Evolutionary conservation across 1,140 invertebrate genomes (phyloP).

Genomic region (Coboldia fuscipes): DNA sequence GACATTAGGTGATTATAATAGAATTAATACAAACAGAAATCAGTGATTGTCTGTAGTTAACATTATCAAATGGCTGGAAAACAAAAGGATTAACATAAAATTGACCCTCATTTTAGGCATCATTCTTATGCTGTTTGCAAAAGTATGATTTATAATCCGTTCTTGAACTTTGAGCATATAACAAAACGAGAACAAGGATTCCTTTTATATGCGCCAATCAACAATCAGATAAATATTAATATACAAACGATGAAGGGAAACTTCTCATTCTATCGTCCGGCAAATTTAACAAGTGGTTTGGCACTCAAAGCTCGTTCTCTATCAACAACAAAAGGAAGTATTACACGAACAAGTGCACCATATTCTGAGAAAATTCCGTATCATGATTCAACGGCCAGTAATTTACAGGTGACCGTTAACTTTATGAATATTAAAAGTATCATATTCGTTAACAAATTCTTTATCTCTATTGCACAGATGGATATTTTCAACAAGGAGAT

Average conservation of each 20-base stretch:
- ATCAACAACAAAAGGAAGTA: constrained; percentile 13
- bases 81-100: constrained; percentile 1
- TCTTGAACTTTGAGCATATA: constrained; percentile 30
- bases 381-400: neutral
- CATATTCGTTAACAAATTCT: neutral
- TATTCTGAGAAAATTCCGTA: constrained; percentile 14
- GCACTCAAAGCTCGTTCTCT: constrained; percentile 18
- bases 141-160: constrained; percentile 31
- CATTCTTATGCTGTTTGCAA: constrained; percentile 30
- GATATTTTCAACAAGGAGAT: constrained; percentile 15
- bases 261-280: constrained; percentile 14
- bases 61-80: neutral
- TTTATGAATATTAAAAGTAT: neutral
- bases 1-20: constrained; percentile 25
- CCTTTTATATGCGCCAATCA: constrained; percentile 31
- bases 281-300: constrained; percentile 17
- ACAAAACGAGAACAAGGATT: constrained; percentile 31
- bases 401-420: neutral
- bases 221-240: constrained; percentile 16
- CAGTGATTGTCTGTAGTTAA: no score
- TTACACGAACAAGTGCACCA: constrained; percentile 12
- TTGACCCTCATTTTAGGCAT: constrained; percentile 20
- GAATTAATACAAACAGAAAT: no score
- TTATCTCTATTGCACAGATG: constrained; percentile 7
- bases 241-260: constrained; percentile 10